phyloP scores from a whole-genome alignment of 2,797 vertebrate genomes.

The Lepilemur septentrionalis region DNA sequence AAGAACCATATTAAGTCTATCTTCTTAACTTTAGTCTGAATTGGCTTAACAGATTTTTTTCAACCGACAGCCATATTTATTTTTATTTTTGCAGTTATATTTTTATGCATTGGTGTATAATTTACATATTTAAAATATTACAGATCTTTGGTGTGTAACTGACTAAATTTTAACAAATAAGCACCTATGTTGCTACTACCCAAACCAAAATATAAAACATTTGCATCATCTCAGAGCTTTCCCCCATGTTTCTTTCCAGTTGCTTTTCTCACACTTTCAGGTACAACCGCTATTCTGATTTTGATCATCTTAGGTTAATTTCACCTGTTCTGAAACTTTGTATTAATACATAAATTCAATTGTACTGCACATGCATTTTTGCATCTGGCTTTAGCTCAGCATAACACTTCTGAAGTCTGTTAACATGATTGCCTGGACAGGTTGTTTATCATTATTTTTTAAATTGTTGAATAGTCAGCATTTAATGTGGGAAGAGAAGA shows the following conservation, averaged over 20 bases:
- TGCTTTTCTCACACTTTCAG: neutral
- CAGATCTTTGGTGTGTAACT: neutral
- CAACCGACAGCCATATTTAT: neutral
- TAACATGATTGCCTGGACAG: neutral
- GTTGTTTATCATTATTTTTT: neutral
- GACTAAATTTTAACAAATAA: neutral
- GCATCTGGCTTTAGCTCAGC: neutral
- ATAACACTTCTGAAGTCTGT: neutral
- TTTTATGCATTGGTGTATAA: neutral
- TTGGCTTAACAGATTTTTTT: neutral
- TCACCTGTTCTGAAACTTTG: neutral
- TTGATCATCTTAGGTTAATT: neutral
- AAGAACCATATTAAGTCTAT: neutral
- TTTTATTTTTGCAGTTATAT: neutral
- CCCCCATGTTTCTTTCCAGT: neutral
- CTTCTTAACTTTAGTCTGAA: neutral
- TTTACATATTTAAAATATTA: neutral
- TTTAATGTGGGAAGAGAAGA: neutral
- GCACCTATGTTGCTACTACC: neutral
- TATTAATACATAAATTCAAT: neutral
- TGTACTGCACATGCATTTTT: neutral
- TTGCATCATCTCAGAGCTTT: neutral
- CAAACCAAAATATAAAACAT: neutral
- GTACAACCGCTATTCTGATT: neutral
- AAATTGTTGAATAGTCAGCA: neutral